These are phyloP conservation scores for Zaprionus inermis DNA, from an alignment of 1,140 invertebrate genomes.

Conservation along the genomic window DNA sequence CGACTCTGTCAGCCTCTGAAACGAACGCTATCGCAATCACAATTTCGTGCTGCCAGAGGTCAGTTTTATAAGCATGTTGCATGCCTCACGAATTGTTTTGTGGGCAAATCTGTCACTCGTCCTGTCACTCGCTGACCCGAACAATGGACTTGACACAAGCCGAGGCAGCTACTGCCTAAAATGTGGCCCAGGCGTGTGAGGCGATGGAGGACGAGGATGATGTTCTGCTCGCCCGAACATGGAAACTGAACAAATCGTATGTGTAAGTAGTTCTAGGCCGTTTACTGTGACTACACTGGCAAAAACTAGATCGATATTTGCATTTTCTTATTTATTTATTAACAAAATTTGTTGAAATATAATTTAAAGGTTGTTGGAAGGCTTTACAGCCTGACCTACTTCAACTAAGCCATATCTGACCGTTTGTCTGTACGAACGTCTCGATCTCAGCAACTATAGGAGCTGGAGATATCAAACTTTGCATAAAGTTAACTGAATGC, in stretches of 20 bases:
- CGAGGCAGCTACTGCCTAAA: conserved; percentile 10
- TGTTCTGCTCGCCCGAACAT: background rate
- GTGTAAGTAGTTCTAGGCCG: background rate
- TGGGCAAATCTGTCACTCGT: conserved; percentile 75
- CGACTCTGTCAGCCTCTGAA: background rate
- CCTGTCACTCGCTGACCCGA: conserved; percentile 58
- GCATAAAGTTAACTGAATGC: too few species aligned
- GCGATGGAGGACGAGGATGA: background rate
- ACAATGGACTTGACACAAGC: conserved; percentile 23
- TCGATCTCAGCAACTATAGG: background rate
- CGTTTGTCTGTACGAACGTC: too few species aligned
- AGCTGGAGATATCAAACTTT: background rate
- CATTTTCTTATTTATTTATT: background rate
- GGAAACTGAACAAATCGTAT: conserved; percentile 3
- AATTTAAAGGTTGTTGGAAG: background rate
- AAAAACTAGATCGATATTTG: background rate
- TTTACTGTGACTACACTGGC: background rate
- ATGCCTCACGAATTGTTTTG: conserved; percentile 73
- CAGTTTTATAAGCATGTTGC: conserved; percentile 58
- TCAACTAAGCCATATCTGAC: too few species aligned
- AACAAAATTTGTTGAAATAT: background rate
- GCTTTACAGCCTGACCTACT: too few species aligned
- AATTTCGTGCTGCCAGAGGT: conserved; percentile 34
- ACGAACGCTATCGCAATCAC: conserved; percentile 14
- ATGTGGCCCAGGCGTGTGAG: background rate